Base-by-base conservation (phyloP, 23 tunicate genomes). In the Phallusia fumigata region DNA sequence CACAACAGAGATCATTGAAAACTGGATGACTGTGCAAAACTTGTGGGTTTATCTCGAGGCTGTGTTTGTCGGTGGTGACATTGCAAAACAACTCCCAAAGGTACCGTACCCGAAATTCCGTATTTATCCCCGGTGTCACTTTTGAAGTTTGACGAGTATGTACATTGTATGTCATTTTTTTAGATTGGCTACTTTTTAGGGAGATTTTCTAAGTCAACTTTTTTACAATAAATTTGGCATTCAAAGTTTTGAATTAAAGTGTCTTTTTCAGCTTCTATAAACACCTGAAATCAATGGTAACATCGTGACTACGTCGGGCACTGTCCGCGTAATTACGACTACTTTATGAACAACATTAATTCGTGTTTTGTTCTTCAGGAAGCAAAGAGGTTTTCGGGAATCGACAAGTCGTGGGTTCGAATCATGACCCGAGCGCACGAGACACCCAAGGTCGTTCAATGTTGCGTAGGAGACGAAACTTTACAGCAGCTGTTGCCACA, bases 351-450 rank as follows among this genome's bases (percentile, higher is more conserved):
- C 47, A 40, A 40, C 47, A 40, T 40, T 40, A 40, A 40, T 40
- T 3, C 5, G 8, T 40, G 47, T 1, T 58, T 13, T 58, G 69
- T 16, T 58, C 13, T 85, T 31, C 45, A 93, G 98, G 98, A 94
- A 83, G 98, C 98, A 0, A 94, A 94, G 79, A 79, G 98, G 36
- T 94, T 94, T 82, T 94, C 98, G 1, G 89, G 89, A 65, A 94
- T 94, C 44, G 98, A 94, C 91, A 94, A 94, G 65, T 83, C 98
- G n/a, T 94, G 98, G 98, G 98, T 94, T 12, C 88, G 91, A 64
- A 94, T 94, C 32, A 94, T 94, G 98, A 94, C 98, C 34, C 64
- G 98, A 79, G 98, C 98, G 19, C 98, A 94, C 82, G 98, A 94
- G 79, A 94, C 93, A 16, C 51, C 84, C 58, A 94, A 94, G 65